These are phyloP conservation scores for Limnephilus marmoratus DNA, from an alignment of 2,888 invertebrate genomes.

Conservation along the genomic window DNA sequence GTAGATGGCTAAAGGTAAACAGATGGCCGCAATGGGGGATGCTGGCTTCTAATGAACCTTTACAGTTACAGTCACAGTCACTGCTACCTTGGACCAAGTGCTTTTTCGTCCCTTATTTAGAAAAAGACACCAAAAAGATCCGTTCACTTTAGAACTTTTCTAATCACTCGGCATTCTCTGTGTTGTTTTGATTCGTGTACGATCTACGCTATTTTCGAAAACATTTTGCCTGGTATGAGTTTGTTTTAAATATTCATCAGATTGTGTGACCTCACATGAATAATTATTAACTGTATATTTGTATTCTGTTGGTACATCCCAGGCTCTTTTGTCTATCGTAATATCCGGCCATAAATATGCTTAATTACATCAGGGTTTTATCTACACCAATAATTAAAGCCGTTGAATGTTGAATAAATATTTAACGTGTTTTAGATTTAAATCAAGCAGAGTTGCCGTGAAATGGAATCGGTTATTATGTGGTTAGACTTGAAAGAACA, in stretches of 20 bases:
- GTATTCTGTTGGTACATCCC: constrained; percentile 12
- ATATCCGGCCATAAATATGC: constrained; percentile 32
- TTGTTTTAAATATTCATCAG: background rate
- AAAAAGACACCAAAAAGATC: background rate
- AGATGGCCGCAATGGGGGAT: constrained; percentile 33
- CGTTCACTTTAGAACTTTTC: background rate
- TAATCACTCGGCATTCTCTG: background rate
- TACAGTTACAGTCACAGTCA: constrained; percentile 22
- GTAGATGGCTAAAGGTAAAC: constrained; percentile 19
- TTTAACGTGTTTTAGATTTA: background rate
- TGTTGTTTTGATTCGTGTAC: background rate
- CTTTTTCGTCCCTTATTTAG: constrained; percentile 7
- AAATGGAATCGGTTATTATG: background rate
- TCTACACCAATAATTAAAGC: background rate
- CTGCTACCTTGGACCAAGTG: background rate
- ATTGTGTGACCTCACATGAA: background rate
- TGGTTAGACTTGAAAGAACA: background rate
- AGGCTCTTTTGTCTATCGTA: constrained; percentile 24
- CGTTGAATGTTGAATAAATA: background rate
- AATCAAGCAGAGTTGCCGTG: background rate
- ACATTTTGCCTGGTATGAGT: background rate
- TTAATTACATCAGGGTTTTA: constrained; percentile 8
- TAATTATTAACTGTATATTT: background rate
- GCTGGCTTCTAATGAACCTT: constrained; percentile 8
- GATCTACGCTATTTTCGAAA: background rate